Conservation (phyloP, 2,113 vertebrate genomes). For the Bostrychus sinensis region DNA sequence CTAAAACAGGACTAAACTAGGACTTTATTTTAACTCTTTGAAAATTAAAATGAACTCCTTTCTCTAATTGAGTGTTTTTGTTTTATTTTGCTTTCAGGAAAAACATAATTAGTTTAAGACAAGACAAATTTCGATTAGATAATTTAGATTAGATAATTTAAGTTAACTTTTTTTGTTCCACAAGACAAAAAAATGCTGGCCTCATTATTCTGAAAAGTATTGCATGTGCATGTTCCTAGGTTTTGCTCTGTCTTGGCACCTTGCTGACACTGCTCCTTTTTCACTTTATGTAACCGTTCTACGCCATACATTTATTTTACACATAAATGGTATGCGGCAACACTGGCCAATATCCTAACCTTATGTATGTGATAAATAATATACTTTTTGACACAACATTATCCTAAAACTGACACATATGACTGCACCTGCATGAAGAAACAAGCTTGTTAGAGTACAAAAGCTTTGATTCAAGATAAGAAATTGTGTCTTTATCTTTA, state of each 20-base stretch:
- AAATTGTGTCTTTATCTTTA: constrained; percentile 16
- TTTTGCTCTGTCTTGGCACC: not conserved
- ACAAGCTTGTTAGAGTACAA: not conserved
- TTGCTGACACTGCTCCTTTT: not conserved
- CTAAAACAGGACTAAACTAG: too few species aligned
- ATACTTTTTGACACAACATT: not conserved
- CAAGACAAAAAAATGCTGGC: too few species aligned
- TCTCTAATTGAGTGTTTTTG: too few species aligned
- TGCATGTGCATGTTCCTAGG: not conserved
- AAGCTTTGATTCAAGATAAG: constrained; percentile 26
- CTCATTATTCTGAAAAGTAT: not conserved
- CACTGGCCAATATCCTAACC: not conserved
- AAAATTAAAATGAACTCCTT: too few species aligned
- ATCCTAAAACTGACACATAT: not conserved
- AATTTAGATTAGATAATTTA: too few species aligned
- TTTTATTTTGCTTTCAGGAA: too few species aligned
- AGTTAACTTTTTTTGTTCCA: too few species aligned
- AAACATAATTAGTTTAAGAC: too few species aligned
- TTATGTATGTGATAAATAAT: not conserved
- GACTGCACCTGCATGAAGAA: constrained; percentile 1
- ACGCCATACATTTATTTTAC: not conserved
- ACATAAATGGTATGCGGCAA: not conserved
- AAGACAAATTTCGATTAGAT: too few species aligned
- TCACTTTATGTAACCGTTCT: not conserved
- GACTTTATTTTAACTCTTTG: too few species aligned